Conservation (phyloP, 2,888 invertebrate genomes). For the Pollenia amentaria region DNA sequence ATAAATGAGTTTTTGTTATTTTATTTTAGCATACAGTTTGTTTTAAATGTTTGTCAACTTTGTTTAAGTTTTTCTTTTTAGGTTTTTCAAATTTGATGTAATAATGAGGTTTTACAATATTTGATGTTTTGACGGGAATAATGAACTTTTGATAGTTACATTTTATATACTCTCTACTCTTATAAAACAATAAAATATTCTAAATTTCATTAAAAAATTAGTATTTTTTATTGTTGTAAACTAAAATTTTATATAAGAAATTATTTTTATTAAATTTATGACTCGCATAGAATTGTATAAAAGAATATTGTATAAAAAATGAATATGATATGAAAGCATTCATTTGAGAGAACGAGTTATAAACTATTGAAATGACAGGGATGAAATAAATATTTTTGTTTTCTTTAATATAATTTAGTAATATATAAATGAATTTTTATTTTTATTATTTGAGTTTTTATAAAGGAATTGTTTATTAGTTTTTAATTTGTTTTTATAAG, state of each 20-base stretch:
- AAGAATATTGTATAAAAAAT: constrained; percentile 29
- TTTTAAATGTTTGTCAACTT: constrained; percentile 62
- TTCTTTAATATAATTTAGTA: constrained; percentile 61
- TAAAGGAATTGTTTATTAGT: constrained; percentile 64
- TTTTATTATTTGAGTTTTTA: constrained; percentile 58
- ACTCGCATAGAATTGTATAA: constrained; percentile 34
- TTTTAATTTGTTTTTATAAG: constrained; percentile 49
- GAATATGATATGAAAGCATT: constrained; percentile 36
- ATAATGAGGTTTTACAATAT: constrained; percentile 70
- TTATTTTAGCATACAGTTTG: constrained; percentile 65
- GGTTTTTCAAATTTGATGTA: constrained; percentile 51
- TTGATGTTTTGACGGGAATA: constrained; percentile 9
- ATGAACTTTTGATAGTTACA: constrained; percentile 53
- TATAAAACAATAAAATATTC: constrained; percentile 65
- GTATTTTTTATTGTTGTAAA: constrained; percentile 23
- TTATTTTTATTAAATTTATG: constrained; percentile 16
- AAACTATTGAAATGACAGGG: constrained; percentile 37
- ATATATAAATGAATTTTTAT: constrained; percentile 55
- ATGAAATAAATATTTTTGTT: constrained; percentile 58
- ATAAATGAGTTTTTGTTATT: constrained; percentile 70
- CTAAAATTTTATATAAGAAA: constrained; percentile 8
- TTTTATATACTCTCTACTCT: constrained; percentile 55
- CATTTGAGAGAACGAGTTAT: background rate
- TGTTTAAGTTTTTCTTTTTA: constrained; percentile 33
- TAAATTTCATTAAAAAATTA: constrained; percentile 55